Evolutionary conservation across 2,113 vertebrate genomes (phyloP), one percentile per base, ranked within the genome.

Genomic region (Orientallactaga bullata): DNA sequence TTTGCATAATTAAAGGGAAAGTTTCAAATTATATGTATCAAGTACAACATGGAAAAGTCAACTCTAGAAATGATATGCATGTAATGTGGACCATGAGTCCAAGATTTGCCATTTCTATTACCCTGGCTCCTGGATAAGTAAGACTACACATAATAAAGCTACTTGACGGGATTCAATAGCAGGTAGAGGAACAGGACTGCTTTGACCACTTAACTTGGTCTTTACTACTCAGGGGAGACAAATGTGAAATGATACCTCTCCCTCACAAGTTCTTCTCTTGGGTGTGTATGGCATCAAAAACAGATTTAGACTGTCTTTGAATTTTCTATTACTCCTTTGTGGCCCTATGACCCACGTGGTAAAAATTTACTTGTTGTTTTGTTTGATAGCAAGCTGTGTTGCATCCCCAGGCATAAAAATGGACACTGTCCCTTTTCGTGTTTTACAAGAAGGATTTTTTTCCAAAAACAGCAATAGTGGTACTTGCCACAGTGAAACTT

Each of bases 401-500:
- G 92, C 91, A 95, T 92, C 94, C 72, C 85, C 73, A 79, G 12
- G 85, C 68, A 66, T 85, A 94, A 97, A 90, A 95, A 28, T 73
- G 85, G 28, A 76, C 35, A 32, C 61, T 77, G 77, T 95, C 81
- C 47, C 91, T 78, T 91, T 96, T 26, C 90, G 60, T 90, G 55
- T 89, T 94, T 95, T 90, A 81, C 88, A 13, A 91, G 35, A 76
- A 94, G 15, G 24, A 80, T 94, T 93, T 94, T 93, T 97, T 95
- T 26, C 55, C 68, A 82, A 97, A 95, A 97, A 77, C 68, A 92
- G 95, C 76, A 82, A 51, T 90, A 81, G 35, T 81, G 65, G 79
- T 89, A 95, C 97, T 98, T 98, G 94, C 90, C 61, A 95, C 93
- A 96, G 92, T 96, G 96, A 98, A 98, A 96, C 96, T 95, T 90